Conservation (phyloP, 2,113 vertebrate species). For the Psittacula cyanocephala region DNA sequence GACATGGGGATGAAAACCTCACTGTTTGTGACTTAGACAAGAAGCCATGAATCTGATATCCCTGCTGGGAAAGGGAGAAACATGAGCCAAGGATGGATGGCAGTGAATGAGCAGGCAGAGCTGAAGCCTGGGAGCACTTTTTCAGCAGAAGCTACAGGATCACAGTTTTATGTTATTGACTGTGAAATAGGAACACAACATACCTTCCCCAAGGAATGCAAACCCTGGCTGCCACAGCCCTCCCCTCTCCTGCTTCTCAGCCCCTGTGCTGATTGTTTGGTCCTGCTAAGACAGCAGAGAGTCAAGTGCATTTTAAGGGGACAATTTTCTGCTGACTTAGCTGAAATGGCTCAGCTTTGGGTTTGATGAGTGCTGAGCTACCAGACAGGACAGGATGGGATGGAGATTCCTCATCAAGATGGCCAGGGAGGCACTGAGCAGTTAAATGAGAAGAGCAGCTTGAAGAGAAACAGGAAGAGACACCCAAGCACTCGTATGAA, state of each 20-base stretch:
- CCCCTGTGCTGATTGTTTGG: not conserved
- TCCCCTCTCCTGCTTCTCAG: not conserved
- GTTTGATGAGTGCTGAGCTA: not conserved
- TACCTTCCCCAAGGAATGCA: accelerated
- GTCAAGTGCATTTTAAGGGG: accelerated
- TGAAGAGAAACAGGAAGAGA: not conserved
- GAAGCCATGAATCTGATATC: not conserved
- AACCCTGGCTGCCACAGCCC: not conserved
- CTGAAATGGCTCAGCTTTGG: not conserved
- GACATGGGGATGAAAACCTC: not conserved
- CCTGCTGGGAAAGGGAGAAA: not conserved
- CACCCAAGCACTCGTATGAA: not conserved
- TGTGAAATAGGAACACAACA: accelerated
- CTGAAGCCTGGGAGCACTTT: not conserved
- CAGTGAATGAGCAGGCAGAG: not conserved
- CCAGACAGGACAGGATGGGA: not conserved
- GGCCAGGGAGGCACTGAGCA: not conserved
- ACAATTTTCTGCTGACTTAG: not conserved
- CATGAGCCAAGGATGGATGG: not conserved
- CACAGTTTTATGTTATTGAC: not conserved
- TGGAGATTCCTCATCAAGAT: not conserved
- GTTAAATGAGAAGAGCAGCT: not conserved
- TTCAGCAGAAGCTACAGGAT: not conserved
- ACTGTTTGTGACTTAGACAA: not conserved
- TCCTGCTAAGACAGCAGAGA: not conserved